phyloP scores from a whole-genome alignment of 2,113 vertebrate genomes.

The Arvicanthis niloticus region DNA sequence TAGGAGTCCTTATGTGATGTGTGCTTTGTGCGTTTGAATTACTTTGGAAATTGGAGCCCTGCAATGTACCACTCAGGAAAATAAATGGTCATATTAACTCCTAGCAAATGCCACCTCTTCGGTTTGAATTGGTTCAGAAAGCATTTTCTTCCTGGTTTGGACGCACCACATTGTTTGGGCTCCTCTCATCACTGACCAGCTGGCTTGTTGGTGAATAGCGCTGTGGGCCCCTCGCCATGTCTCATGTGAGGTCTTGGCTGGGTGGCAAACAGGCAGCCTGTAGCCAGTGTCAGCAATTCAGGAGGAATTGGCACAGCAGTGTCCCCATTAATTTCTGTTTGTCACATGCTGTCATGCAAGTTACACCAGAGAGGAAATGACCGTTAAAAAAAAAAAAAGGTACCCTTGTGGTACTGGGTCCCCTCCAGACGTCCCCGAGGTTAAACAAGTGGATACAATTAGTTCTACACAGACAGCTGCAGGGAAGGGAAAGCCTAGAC shows the following conservation, averaged over 20 bases:
- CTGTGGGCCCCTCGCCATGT: slow-evolving; percentile 94
- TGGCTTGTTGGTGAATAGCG: slow-evolving; percentile 95
- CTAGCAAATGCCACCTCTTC: slow-evolving; percentile 78
- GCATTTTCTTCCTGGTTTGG: slow-evolving; percentile 91
- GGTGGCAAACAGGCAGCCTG: slow-evolving; percentile 91
- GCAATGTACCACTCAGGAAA: slow-evolving; percentile 66
- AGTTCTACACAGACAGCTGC: slow-evolving; percentile 91
- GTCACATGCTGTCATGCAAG: slow-evolving; percentile 93
- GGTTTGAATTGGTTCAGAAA: slow-evolving; percentile 83
- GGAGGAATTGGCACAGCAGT: slow-evolving; percentile 90
- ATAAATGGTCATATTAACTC: slow-evolving; percentile 76
- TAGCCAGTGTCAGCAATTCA: slow-evolving; percentile 91
- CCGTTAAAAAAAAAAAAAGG: slow-evolving; percentile 88
- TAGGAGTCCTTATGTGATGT: background rate
- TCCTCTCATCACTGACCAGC: slow-evolving; percentile 98
- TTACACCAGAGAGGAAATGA: slow-evolving; percentile 93
- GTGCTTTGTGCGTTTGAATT: background rate
- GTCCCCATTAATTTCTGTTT: slow-evolving; percentile 92
- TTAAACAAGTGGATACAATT: slow-evolving; percentile 91
- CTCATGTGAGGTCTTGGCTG: slow-evolving; percentile 99
- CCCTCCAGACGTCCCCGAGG: slow-evolving; percentile 88
- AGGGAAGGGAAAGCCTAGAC: slow-evolving; percentile 84
- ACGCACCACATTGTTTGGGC: slow-evolving; percentile 90
- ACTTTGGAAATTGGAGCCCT: slow-evolving; percentile 21
- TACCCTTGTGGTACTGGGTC: slow-evolving; percentile 87